These are phyloP conservation scores for Phyllotis vaccarum DNA, from an alignment of 2,797 vertebrate genomes.

Conservation along the genomic window DNA sequence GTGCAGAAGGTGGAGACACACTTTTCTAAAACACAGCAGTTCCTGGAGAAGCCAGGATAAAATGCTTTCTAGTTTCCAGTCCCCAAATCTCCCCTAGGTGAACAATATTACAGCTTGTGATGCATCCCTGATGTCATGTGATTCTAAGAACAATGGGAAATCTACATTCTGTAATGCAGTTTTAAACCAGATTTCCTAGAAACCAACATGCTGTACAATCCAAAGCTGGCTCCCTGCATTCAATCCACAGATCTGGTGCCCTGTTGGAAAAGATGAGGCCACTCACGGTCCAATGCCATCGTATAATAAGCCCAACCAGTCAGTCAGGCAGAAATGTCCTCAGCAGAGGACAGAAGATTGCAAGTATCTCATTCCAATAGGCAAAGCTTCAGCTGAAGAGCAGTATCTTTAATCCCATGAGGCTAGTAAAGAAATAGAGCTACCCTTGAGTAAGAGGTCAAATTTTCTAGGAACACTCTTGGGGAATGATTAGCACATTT, in stretches of 20 bases:
- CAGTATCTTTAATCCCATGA: not conserved
- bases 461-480: not conserved
- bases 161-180: too few species aligned
- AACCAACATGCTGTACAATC: not conserved
- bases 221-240: not conserved
- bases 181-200: too few species aligned
- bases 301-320: not conserved
- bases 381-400: too few species aligned
- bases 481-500: not conserved
- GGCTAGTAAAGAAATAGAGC: not conserved
- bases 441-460: too few species aligned
- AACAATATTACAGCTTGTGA: not conserved
- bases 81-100: not conserved
- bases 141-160: not conserved
- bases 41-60: not conserved
- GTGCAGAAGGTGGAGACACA: not conserved
- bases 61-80: not conserved
- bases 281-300: not conserved
- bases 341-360: not conserved
- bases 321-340: not conserved
- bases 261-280: not conserved
- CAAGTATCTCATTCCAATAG: not conserved
- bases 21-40: not conserved
- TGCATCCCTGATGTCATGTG: not conserved
- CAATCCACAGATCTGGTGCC: not conserved